Base-by-base conservation (phyloP, 2,113 vertebrate genomes). In the Malurus cyaneus region DNA sequence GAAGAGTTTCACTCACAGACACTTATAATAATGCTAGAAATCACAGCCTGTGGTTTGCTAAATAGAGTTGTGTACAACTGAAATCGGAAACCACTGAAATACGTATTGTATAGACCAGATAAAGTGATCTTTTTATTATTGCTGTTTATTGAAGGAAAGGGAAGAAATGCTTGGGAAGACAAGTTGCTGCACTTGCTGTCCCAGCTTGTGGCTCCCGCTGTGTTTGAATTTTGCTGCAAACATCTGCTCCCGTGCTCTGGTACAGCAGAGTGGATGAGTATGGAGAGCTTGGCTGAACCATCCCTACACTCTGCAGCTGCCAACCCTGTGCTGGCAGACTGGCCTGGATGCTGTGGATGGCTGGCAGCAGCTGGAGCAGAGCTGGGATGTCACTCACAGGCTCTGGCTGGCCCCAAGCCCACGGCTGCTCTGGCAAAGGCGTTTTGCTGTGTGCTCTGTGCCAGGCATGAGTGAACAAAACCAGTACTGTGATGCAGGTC, bases 341-440 rank as follows among this genome's bases (percentile, higher is more conserved):
- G 60, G 57, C 49, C 62, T 87, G 70, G 16, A 46, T 0, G 0
- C 11, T 46, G 53, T 29, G 29, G 36, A 41, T 2, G 4, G 62
- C 8, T 92, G 62, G 49, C 49, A 90, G 69, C 32, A 70, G 42
- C 3, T 36, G 39, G 50, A 87, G 50, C 67, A 65, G 64, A 46
- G 44, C n/a, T 81, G 60, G 53, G 32, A 47, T 78, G 65, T 74
- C 64, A 25, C 23, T 81, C 44, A 34, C 1, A 8, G 28, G 28
- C 23, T 82, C 53, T 56, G 70, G 26, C 28, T 57, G 47, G 53
- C 41, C 36, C n/a, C 71, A 41, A 36, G 72, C 64, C 76, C 29
- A 25, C 0, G 1, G 65, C 24, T 87, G 26, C 41, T 41, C 53
- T 60, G 57, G 41, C 0, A 0, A 86, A 76, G 3, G 1, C 0